Evolutionary conservation across 2,113 vertebrate genomes (phyloP), one percentile per base, ranked within the genome.

Genomic region (Delphinus delphis): DNA sequence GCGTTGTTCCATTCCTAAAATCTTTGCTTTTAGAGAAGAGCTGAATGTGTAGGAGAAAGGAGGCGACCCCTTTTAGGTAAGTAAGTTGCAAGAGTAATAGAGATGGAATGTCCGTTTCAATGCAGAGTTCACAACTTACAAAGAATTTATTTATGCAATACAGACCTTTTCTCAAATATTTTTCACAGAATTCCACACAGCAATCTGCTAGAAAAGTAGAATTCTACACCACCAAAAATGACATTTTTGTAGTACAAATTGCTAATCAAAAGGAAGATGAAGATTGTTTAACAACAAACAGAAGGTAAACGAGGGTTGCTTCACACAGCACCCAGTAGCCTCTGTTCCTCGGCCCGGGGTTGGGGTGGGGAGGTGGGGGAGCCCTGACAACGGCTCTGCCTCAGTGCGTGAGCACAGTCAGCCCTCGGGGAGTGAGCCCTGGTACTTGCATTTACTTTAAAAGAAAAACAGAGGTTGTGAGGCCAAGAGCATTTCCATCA

Each of bases 201-300:
- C 98, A 99, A 96, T 97, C 98, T 98, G 92, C 97, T 98, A 99
- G 98, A 99, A 99, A 99, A 98, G 98, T 98, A 98, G 97, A 98
- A 98, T 98, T 98, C 97, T 97, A 98, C 98, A 98, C 98, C 98
- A 98, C 98, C 98, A 99, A 98, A 98, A 99, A 99, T 98, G 98
- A 98, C 96, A 96, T 77, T 98, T 98, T 98, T 97, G 95, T 96
- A 96, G 93, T 99, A 98, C 96, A 99, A 98, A 99, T 94, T 95
- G 93, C 93, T 98, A 97, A 97, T 97, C 60, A 87, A 98, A 97
- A 98, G 97, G 97, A 96, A 95, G 89, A 95, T 93, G 94, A 83
- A 97, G 94, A 97, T 81, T 79, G 97, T 93, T 97, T 82, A 62
- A 55, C 79, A 95, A 97, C 36, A 89, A 97, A 92, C 20, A 82